Evolutionary conservation across 1,140 invertebrate species (phyloP).

Genomic region (Lepidurus couesii): DNA sequence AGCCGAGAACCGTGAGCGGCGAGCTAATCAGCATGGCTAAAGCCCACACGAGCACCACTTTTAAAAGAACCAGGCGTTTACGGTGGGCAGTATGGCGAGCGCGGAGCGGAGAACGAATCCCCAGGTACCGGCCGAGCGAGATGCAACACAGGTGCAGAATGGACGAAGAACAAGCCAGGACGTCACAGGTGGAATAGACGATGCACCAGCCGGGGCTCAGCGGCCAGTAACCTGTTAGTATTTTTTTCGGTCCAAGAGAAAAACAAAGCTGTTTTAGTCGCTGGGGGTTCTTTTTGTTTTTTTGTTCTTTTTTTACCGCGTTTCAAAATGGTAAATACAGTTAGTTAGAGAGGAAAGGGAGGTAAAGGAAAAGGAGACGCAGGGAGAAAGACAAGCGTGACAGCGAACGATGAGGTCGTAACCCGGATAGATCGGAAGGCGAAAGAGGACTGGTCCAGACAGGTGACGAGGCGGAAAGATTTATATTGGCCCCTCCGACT

Average conservation of each 20-base stretch:
- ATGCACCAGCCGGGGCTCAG: conserved; percentile 82
- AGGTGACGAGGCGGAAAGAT: background rate
- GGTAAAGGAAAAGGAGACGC: background rate
- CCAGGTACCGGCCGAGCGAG: conserved; percentile 82
- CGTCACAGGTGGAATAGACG: conserved; percentile 88
- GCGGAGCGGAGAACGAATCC: conserved; percentile 81
- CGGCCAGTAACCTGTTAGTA: conserved; percentile 75
- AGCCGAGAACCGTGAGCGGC: conserved; percentile 79
- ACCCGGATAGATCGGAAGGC: background rate
- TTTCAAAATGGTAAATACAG: background rate
- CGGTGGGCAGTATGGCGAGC: conserved; percentile 55
- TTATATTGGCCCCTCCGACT: background rate
- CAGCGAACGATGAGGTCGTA: background rate
- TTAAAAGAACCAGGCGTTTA: conserved; percentile 68
- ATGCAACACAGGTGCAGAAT: conserved; percentile 98
- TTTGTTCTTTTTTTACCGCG: background rate
- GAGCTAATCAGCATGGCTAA: conserved; percentile 78
- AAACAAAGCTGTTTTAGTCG: too few species aligned
- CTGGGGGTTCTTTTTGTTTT: too few species aligned
- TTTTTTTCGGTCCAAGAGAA: too few species aligned
- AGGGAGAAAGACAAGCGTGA: background rate
- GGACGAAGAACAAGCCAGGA: conserved; percentile 86
- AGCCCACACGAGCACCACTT: conserved; percentile 78
- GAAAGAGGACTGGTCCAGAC: conserved; percentile 1
- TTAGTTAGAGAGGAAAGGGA: background rate